Conservation (phyloP, 1,140 invertebrate genomes). For the Galendromus occidentalis region DNA sequence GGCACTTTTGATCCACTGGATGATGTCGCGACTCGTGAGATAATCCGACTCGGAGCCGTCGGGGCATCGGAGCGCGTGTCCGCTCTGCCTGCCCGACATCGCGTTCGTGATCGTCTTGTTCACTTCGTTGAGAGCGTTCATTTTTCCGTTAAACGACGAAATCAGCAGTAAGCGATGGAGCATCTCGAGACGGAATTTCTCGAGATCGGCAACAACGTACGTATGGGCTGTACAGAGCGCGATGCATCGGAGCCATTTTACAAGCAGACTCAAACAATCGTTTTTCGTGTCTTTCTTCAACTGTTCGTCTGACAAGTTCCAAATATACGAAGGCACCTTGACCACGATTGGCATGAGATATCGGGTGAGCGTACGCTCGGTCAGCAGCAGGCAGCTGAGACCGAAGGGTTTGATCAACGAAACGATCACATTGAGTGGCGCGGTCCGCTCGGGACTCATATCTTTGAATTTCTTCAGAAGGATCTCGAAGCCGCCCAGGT, state of each 20-base stretch:
- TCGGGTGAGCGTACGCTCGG: conserved; percentile 66
- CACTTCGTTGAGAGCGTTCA: conserved; percentile 96
- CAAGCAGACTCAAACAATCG: conserved; percentile 71
- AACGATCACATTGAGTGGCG: conserved; percentile 57
- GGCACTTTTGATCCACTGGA: conserved; percentile 86
- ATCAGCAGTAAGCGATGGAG: conserved; percentile 61
- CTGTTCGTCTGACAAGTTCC: conserved; percentile 89
- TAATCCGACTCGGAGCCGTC: conserved; percentile 9
- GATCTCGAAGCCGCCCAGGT: conserved; percentile 65
- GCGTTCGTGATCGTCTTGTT: conserved; percentile 83
- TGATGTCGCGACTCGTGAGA: conserved; percentile 11
- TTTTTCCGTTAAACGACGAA: conserved; percentile 95
- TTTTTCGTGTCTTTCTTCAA: conserved; percentile 88
- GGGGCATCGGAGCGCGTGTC: background rate
- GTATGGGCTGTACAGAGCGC: background rate
- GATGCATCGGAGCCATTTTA: conserved; percentile 59
- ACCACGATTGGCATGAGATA: conserved; percentile 83
- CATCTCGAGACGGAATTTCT: conserved; percentile 13
- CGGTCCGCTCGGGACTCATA: conserved; percentile 32
- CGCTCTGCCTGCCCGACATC: background rate
- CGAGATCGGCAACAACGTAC: background rate
- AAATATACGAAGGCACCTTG: conserved; percentile 68
- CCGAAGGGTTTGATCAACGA: conserved; percentile 74
- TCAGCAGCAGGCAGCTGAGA: conserved; percentile 72
- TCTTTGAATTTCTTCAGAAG: conserved; percentile 63